Evolutionary conservation across 2,797 vertebrate species (phyloP).

Genomic region (Tragelaphus oryx): DNA sequence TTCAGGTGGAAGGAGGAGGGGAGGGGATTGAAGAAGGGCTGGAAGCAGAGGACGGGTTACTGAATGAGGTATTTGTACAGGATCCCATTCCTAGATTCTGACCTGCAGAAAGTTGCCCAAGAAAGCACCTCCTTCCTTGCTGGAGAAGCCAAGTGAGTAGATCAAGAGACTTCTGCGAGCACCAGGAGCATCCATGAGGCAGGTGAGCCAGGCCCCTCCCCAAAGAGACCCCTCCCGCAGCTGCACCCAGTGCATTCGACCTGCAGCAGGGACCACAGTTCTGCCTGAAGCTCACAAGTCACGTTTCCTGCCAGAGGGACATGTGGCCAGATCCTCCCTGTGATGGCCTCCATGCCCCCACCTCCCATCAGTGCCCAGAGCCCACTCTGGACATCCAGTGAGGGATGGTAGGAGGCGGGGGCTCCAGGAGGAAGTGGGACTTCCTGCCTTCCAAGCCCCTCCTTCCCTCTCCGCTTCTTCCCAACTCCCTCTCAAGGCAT

Average conservation of each 20-base stretch:
- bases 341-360: too few species aligned
- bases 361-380: neutral
- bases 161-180: neutral
- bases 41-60: neutral
- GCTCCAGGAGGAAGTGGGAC: neutral
- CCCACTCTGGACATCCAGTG: neutral
- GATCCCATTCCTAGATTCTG: neutral
- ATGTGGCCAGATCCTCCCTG: neutral
- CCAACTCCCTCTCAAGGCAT: neutral
- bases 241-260: accelerated
- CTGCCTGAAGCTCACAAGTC: neutral
- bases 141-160: neutral
- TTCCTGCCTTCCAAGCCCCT: neutral
- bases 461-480: neutral
- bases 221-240: neutral
- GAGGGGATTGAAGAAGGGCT: neutral
- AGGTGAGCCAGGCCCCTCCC: neutral
- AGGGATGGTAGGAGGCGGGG: neutral
- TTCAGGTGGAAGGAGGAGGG: neutral
- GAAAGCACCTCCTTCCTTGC: neutral
- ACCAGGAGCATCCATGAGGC: neutral
- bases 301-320: neutral
- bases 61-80: neutral
- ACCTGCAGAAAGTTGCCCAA: neutral
- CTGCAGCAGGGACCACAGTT: neutral